These are phyloP conservation scores for Geodia barretti DNA, from an alignment of 37 sponge, comb jelly and placozoan species.

Conservation along the genomic window DNA sequence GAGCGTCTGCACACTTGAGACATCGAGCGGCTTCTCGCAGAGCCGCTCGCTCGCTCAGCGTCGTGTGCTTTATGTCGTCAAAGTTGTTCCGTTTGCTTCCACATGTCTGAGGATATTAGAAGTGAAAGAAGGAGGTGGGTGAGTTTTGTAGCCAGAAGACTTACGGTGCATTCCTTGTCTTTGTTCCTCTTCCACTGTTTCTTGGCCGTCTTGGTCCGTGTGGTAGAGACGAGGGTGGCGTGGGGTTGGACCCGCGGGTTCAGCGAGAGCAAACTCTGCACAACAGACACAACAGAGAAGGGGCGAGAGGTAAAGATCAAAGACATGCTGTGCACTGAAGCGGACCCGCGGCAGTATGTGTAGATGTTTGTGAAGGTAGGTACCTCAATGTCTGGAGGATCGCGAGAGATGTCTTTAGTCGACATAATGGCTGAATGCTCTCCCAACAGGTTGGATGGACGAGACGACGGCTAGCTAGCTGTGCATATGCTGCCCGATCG, in stretches of 20 bases:
- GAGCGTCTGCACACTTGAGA: conserved; percentile 97
- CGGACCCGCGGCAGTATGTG: background rate
- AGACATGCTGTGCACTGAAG: background rate
- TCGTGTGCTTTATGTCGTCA: conserved; percentile 97
- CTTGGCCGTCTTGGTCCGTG: conserved; percentile 71
- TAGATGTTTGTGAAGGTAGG: background rate
- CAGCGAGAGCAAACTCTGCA: conserved; percentile 79
- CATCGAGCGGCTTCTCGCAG: conserved; percentile 86
- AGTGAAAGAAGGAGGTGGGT: background rate
- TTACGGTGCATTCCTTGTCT: conserved; percentile 83
- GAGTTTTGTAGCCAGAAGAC: background rate
- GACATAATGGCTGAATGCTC: conserved; percentile 5
- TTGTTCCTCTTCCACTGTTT: conserved; percentile 94
- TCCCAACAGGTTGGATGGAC: background rate
- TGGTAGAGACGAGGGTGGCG: conserved; percentile 83
- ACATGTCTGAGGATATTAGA: conserved; percentile 57
- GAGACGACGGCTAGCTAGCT: background rate
- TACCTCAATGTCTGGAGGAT: conserved; percentile 84
- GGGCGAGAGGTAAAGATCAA: background rate
- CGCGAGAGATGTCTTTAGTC: conserved; percentile 35
- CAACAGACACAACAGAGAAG: no score
- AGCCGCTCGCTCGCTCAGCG: conserved; percentile 91
- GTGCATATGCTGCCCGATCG: background rate
- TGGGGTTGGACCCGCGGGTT: conserved; percentile 69
- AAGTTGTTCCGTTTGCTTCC: conserved; percentile 75